Base-by-base conservation (phyloP, 2,113 vertebrate genomes). In the Manacus vitellinus region DNA sequence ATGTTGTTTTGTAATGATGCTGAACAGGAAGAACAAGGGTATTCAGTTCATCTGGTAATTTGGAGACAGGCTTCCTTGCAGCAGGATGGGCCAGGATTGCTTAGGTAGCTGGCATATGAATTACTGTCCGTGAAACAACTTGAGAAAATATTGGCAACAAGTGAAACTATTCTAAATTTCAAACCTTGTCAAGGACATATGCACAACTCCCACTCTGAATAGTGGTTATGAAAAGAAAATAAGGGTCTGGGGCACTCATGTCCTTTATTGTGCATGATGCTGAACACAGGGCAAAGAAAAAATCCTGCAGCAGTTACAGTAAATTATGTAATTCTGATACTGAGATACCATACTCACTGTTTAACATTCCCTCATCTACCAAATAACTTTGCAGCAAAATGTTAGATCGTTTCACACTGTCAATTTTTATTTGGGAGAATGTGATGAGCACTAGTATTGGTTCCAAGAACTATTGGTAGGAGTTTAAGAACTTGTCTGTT, bases 351-450 rank as follows among this genome's bases (percentile, higher is more conserved):
- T 16, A 54, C 9, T 77, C 14, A 1, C 17, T 20, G 6, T 59
- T 92, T 55, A 77, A 63, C 24, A 22, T 44, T 83, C 88, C 23
- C 35, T 62, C 39, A 33, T 44, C 39, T 68, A 86, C 24, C 4
- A 80, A 58, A 78, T 63, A 46, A 44, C 37, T 92, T 77, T 24
- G 6, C 62, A 72, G 41, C 3, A 68, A 49, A 77, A 81, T 16
- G 9, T 72, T 95, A 52, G 56, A 41, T 11, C 63, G 47, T 31
- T 88, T 75, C 63, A 80, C 27, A 27, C n/a, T 54, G 41, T 65
- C 88, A 63, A 28, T 74, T 96, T 92, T 89, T 91, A 91, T 77
- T 82, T 94, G 51, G 66, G 22, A 86, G 44, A 85, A 84, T 85
- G 21, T 91, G 71, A 66, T 77, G 51, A 52, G 33, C 24, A 37